Percentiles rank a stretch among this genome's conserved stretches.
These are phyloP conservation scores for Aegithalos caudatus DNA, from an alignment of 2,113 vertebrate species.

Conservation along the genomic window DNA sequence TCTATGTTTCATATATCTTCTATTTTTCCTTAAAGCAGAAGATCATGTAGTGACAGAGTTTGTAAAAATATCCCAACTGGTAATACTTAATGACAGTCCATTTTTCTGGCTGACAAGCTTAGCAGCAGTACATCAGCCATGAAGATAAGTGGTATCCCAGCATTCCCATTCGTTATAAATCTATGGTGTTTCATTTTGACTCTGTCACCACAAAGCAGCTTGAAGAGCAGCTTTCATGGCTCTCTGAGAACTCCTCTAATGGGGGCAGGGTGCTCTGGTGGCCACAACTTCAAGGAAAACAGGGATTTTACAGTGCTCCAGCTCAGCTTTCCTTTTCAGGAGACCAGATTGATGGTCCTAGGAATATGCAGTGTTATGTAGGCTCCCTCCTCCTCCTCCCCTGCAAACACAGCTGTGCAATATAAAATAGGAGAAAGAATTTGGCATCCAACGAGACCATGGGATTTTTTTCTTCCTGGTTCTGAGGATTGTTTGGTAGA, in stretches of 20 bases:
- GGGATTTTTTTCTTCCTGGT: not conserved
- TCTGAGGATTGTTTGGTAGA: slow-evolving; percentile 3
- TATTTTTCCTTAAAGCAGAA: not conserved
- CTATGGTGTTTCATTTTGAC: not conserved
- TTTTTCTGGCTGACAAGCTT: not conserved
- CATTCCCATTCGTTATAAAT: not conserved
- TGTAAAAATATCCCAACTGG: not conserved
- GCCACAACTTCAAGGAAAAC: not conserved
- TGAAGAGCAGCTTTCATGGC: not conserved
- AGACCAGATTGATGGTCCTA: not conserved
- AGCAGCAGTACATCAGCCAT: not conserved
- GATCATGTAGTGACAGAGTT: not conserved
- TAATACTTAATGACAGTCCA: not conserved
- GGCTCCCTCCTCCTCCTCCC: not conserved
- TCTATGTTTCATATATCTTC: not conserved
- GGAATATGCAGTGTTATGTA: not conserved
- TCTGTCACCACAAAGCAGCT: not conserved
- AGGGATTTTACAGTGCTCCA: not conserved
- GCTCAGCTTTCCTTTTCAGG: not conserved
- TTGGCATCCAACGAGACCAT: not conserved
- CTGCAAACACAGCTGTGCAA: slow-evolving; percentile 20
- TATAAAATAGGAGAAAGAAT: not conserved
- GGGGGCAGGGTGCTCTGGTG: not conserved
- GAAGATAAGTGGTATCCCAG: not conserved
- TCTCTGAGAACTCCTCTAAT: not conserved